Evolutionary conservation across 92 coral and sea anemone species (phyloP).

Genomic region (Zoanthus solanderi): DNA sequence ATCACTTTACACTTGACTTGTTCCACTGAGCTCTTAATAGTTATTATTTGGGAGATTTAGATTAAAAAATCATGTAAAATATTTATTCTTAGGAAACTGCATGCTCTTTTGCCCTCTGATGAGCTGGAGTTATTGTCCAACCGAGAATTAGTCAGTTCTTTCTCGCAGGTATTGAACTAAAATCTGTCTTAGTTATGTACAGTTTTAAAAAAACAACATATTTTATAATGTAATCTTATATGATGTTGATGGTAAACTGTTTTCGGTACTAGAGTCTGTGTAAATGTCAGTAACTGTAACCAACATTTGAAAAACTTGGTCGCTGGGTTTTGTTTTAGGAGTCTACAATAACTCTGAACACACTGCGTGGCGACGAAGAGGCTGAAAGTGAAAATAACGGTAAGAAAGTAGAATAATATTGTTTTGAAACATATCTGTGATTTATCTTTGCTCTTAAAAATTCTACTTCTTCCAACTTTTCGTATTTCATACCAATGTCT

Average conservation of each 20-base stretch:
- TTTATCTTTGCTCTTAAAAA: neutral
- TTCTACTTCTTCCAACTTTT: neutral
- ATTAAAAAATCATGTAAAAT: too few relatives aligned
- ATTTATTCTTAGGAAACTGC: conserved; percentile 67
- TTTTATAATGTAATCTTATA: neutral
- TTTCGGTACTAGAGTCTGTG: too few relatives aligned
- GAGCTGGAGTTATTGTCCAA: conserved; percentile 83
- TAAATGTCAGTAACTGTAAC: too few relatives aligned
- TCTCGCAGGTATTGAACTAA: conserved; percentile 46
- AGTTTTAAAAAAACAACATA: neutral
- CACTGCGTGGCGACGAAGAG: conserved; percentile 15
- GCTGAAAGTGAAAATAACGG: conserved; percentile 24
- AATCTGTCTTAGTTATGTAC: neutral
- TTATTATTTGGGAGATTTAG: too few relatives aligned
- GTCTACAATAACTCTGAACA: conserved; percentile 21
- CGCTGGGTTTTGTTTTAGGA: neutral
- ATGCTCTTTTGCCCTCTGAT: conserved; percentile 84
- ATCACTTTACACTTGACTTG: neutral
- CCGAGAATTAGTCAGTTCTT: conserved; percentile 28
- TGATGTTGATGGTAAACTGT: neutral
- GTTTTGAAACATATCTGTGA: neutral
- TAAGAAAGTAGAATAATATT: neutral
- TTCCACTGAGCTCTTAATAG: too few relatives aligned
- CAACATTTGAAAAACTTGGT: too few relatives aligned
- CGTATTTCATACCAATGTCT: neutral